Conservation (phyloP, 2,797 vertebrate species). For the Chaetodon trifasciatus region DNA sequence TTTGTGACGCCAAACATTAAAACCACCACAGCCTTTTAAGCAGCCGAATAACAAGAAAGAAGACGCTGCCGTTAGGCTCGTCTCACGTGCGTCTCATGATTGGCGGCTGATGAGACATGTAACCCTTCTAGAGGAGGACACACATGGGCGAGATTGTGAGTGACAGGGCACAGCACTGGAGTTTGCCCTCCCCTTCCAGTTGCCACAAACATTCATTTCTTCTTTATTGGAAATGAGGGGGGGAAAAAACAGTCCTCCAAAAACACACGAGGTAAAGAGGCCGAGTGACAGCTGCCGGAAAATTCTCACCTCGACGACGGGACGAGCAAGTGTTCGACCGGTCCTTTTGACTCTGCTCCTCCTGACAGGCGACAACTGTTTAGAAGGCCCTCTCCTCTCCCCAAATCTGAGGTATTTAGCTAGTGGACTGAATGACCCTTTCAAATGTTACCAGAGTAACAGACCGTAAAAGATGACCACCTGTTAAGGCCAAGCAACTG, state of each 20-base stretch:
- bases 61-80: slow-evolving; percentile 32
- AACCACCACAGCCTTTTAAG: slow-evolving; percentile 46
- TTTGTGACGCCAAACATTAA: slow-evolving; percentile 41
- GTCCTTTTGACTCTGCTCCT: slow-evolving; percentile 71
- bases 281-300: slow-evolving; percentile 89
- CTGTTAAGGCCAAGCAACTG: slow-evolving; percentile 95
- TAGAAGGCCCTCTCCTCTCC: slow-evolving; percentile 85
- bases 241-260: slow-evolving; percentile 52
- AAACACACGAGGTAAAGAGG: slow-evolving; percentile 61
- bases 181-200: slow-evolving; percentile 72
- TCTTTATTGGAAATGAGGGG: slow-evolving; percentile 82
- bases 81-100: slow-evolving; percentile 72
- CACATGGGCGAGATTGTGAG: slow-evolving; percentile 78
- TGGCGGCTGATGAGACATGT: slow-evolving; percentile 81
- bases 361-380: slow-evolving; percentile 87
- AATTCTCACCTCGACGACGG: slow-evolving; percentile 83
- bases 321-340: slow-evolving; percentile 89
- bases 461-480: slow-evolving; percentile 88
- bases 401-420: slow-evolving; percentile 86
- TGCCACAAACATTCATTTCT: slow-evolving; percentile 84
- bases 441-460: slow-evolving; percentile 88
- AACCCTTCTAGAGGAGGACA: slow-evolving; percentile 76
- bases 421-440: slow-evolving; percentile 87
- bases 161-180: slow-evolving; percentile 72
- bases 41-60: slow-evolving; percentile 29